These are phyloP conservation scores for Sminthurides aquaticus DNA, from an alignment of 2,888 invertebrate species.

Conservation along the genomic window DNA sequence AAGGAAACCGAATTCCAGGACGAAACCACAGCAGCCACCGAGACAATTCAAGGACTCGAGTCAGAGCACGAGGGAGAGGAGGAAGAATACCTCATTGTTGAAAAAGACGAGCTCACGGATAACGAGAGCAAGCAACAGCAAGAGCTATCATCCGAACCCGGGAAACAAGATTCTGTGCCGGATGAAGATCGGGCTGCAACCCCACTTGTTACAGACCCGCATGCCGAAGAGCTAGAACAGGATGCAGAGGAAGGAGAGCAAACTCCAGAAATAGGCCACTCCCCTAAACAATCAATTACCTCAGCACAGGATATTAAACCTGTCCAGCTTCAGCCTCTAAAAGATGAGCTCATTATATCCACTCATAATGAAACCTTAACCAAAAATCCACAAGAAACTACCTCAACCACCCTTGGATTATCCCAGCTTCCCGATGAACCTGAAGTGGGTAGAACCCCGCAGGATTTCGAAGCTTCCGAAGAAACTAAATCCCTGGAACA, in stretches of 20 bases:
- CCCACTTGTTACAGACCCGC: not conserved
- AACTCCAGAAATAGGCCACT: constrained; percentile 30
- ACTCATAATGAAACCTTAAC: not conserved
- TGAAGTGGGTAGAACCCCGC: not conserved
- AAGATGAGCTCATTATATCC: not conserved
- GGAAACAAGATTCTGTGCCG: not conserved
- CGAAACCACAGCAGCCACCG: constrained; percentile 4
- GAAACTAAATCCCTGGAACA: too few species aligned
- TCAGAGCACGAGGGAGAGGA: constrained; percentile 41
- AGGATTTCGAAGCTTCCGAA: not conserved
- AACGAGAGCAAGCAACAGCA: not conserved
- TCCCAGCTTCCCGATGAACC: not conserved
- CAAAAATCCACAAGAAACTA: not conserved
- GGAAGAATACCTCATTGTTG: constrained; percentile 42
- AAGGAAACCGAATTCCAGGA: constrained; percentile 1
- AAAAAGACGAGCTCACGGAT: constrained; percentile 35
- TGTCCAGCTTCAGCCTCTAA: not conserved
- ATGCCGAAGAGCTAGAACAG: constrained; percentile 21
- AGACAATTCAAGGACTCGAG: constrained; percentile 16
- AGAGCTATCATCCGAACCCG: not conserved
- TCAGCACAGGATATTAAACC: not conserved
- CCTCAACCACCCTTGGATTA: not conserved
- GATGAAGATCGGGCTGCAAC: constrained; percentile 1
- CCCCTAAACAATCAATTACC: constrained; percentile 8
- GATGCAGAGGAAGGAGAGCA: constrained; percentile 46